Evolutionary conservation across 2,113 vertebrate species (phyloP), one percentile per base, ranked within the genome.

Genomic region (Scortum barcoo): DNA sequence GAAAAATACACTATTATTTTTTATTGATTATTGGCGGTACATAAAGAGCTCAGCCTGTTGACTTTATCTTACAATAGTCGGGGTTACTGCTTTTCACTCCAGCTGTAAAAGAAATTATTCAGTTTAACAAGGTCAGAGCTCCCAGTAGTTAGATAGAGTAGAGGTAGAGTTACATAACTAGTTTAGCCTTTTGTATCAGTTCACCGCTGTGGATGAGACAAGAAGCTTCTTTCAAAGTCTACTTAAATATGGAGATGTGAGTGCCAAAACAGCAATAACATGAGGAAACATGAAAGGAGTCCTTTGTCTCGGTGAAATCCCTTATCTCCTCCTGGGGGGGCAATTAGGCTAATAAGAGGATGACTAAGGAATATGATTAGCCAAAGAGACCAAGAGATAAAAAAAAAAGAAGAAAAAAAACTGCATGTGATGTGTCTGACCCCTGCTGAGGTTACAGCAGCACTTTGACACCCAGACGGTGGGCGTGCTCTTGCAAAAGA

Each of bases 291-390:
- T 83, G 33, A 90, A 85, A 90, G 74, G 53, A 70, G 36, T 3
- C 50, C 5, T 87, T 20, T 46, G 46, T 86, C 69, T 76, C n/a
- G 10, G 44, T 69, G 36, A 84, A 80, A 83, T 58, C 61, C 53
- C 57, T 46, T 42, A 68, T 91, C 69, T 78, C 73, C 62, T 84
- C 44, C 76, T 56, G 19, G 60, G 48, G 74, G 78, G 44, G 54
- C 65, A 89, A 85, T 91, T 88, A 88, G 82, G 62, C 80, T 87
- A 86, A 91, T 79, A 81, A 80, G 72, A 68, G 63, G 19, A 88
- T 76, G 82, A 88, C 86, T 88, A 76, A 81, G 74, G 76, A 90
- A 86, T 82, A 81, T 86, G 83, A 93, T 90, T 76, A 88, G 38
- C 60, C 42, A 42, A 80, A 77, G 61, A 87, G 48, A 81, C 73